Evolutionary conservation across 2,797 vertebrate species (phyloP), one percentile per base, ranked within the genome.

Genomic region (Acanthurus leucopareius): DNA sequence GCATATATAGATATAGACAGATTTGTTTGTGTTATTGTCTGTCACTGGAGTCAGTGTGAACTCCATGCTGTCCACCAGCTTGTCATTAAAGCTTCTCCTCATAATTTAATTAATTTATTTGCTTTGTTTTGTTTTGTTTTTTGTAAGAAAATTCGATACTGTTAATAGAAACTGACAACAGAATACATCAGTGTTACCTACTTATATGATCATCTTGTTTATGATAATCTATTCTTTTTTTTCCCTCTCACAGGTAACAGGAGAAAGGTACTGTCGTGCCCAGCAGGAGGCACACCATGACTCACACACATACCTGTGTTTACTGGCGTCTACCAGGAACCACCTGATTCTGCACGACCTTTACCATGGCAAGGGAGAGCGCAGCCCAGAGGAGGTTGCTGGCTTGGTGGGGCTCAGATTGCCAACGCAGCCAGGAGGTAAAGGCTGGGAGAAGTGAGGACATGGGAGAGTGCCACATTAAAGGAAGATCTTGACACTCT

Each of bases 351-450:
- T 99, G 17, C 97, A 99, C 82, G 92, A 91, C 77, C 90, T 95
- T 32, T 98, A 97, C 90, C 98, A 98, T 15, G 91, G 89, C 63
- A 96, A 92, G 74, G 97, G 97, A 6, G 97, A 98, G 71, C 93
- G 94, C 47, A 92, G 90, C 2, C 0, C 86, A 0, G 94, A 96
- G n/a, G 89, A 97, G 75, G 92, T 84, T 17, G 98, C 98, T 0
- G 82, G 93, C 0, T 64, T 98, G 0, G 97, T 99, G 88, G 98
- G 98, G 56, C 96, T 99, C 85, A 91, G 95, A 74, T 56, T 99
- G 87, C 98, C 98, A n/a, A 95, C 88, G 5, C 98, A 98, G 92
- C 98, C 97, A 0, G 97, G 97, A 52, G 98, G 97, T 11, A 98
- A 99, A 85, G 97, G 97, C 83, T 98, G 95, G 96, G 96, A 96